Base-by-base conservation (phyloP, 2,113 vertebrate genomes). In the Tupaia chinensis region DNA sequence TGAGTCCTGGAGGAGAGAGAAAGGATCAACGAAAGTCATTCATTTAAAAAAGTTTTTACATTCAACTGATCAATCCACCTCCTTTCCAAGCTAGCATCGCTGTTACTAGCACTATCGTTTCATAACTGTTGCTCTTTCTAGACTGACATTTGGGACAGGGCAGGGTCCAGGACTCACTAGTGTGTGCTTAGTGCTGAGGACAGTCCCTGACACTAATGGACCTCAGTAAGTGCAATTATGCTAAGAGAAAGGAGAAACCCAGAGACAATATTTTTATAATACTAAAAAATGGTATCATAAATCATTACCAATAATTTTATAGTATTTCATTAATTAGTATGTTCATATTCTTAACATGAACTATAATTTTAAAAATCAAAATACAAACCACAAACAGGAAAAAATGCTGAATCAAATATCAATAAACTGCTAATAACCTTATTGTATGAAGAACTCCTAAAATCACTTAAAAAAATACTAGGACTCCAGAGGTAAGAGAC, bases 201-300 rank as follows among this genome's bases (percentile, higher is more conserved):
- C n/a, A 44, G 13, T 20, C 6, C 29, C 17, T 44, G 23, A 68
- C 5, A 12, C 17, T 19, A 19, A 3, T 23, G 81, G 2, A n/a
- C 11, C 32, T 86, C 32, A 32, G 6, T 27, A 27, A 34, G 22
- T 32, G 9, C 3, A 69, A 29, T 29, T 32, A 12, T 54, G 70
- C 34, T 7, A 76, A 77, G 79, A 15, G 7, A 3, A 80, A 54
- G 29, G 16, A 66, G 34, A 84, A 63, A 11, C 17, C 19, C 12
- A 0, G 12, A 4, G 27, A 17, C 2, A 53, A 10, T 3, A 19
- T 56, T 77, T 54, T 20, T 29, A 83, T 0, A 34, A 15, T 15
- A 34, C 0, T 14, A 53, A 2, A n/a, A 80, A 70, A 78, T 16
- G 60, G 7, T 19, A 29, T 54, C 44, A 17, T 74, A 23, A 68